phyloP scores from a whole-genome alignment of 2,113 vertebrate species.

The Dendropsophus ebraccatus region DNA sequence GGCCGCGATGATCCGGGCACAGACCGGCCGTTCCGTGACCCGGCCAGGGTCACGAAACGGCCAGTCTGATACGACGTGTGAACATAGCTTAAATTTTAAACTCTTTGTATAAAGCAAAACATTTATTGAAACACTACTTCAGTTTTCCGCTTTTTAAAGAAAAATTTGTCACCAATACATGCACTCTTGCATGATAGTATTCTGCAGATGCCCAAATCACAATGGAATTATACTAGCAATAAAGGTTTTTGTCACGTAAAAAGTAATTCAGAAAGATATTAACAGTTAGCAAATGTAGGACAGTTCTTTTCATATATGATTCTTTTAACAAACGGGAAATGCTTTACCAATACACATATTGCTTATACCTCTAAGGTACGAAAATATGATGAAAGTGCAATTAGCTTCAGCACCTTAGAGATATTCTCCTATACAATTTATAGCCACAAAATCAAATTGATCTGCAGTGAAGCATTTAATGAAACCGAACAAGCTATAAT shows the following conservation, averaged over 20 bases:
- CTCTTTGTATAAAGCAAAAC: no score
- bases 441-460: slow-evolving; percentile 50
- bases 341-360: slow-evolving; percentile 29
- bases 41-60: no score
- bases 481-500: slow-evolving; percentile 39
- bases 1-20: no score
- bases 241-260: not conserved
- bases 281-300: slow-evolving; percentile 23
- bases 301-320: slow-evolving; percentile 1
- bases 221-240: no score
- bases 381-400: slow-evolving; percentile 50
- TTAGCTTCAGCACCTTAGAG: slow-evolving; percentile 42
- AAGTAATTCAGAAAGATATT: not conserved
- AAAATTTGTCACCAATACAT: no score
- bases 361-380: slow-evolving; percentile 49
- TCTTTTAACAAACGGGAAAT: slow-evolving; percentile 13
- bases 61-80: no score
- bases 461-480: slow-evolving; percentile 54
- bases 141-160: not conserved
- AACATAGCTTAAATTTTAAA: no score
- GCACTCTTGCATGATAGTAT: no score
- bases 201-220: no score
- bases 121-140: not conserved
- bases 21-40: no score
- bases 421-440: slow-evolving; percentile 48